These are phyloP conservation scores for Sus cebifrons DNA, from an alignment of 2,797 vertebrate genomes.

Conservation along the genomic window DNA sequence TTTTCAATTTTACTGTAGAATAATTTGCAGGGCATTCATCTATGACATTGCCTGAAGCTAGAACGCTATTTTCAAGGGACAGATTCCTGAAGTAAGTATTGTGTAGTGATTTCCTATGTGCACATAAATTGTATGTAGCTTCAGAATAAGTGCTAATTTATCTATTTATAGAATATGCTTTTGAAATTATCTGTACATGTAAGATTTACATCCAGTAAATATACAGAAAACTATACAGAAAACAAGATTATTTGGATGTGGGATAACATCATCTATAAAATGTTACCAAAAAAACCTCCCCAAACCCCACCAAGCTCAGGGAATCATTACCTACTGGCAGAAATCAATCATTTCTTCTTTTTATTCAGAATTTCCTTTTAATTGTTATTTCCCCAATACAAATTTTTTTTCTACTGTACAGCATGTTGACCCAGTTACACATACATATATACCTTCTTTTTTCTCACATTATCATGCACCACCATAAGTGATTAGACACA, in stretches of 20 bases:
- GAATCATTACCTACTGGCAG: not conserved
- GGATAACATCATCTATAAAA: not conserved
- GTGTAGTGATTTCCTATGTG: not conserved
- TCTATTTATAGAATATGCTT: not conserved
- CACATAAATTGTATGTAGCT: not conserved
- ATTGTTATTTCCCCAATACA: too few relatives aligned
- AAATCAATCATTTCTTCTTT: not conserved
- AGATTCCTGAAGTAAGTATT: slow-evolving; percentile 19
- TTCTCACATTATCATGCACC: too few relatives aligned
- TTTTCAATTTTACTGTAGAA: slow-evolving; percentile 59
- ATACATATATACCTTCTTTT: too few relatives aligned
- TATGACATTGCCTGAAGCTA: slow-evolving; percentile 37
- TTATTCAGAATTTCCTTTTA: too few relatives aligned
- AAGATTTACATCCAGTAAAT: too few relatives aligned
- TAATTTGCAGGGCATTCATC: slow-evolving; percentile 43
- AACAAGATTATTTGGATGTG: not conserved
- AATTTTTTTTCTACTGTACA: too few relatives aligned
- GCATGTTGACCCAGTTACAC: too few relatives aligned
- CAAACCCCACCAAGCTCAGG: not conserved
- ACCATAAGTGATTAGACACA: too few relatives aligned
- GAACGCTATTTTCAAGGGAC: slow-evolving; percentile 34
- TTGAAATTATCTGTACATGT: not conserved
- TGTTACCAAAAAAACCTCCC: not conserved
- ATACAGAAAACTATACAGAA: too few relatives aligned
- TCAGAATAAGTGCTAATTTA: slow-evolving; percentile 56